Evolutionary conservation across 92 coral and sea anemone species (phyloP).

Genomic region (Diadumene lineata): DNA sequence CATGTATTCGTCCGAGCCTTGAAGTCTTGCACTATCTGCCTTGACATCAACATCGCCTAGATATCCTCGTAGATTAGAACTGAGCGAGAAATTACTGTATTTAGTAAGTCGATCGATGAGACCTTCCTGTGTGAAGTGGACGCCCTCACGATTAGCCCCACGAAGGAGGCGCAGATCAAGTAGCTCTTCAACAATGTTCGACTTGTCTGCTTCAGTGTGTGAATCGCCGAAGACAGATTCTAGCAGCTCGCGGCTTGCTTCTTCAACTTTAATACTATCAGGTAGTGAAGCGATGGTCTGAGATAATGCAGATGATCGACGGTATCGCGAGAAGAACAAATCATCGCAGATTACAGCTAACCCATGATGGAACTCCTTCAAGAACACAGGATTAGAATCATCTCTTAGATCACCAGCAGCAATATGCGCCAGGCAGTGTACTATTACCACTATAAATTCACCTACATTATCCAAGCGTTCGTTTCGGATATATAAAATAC

Average conservation of each 20-base stretch:
- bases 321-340: constrained; percentile 97
- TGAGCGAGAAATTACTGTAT: constrained; percentile 90
- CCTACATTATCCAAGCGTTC: constrained; percentile 98
- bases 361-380: constrained; percentile 96
- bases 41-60: constrained; percentile 86
- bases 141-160: constrained; percentile 93
- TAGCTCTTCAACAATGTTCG: constrained; percentile 86
- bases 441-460: constrained; percentile 87
- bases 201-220: constrained; percentile 76
- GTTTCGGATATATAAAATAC: constrained; percentile 83
- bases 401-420: constrained; percentile 94
- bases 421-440: constrained; percentile 93
- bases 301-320: constrained; percentile 92
- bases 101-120: constrained; percentile 82
- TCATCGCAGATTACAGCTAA: constrained; percentile 95
- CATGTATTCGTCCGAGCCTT: constrained; percentile 92
- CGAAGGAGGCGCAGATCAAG: constrained; percentile 88
- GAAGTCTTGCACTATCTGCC: constrained; percentile 75
- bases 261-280: constrained; percentile 52
- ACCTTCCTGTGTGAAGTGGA: constrained; percentile 92
- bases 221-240: constrained; percentile 81
- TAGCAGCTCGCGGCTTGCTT: constrained; percentile 70
- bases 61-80: constrained; percentile 80
- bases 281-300: constrained; percentile 72
- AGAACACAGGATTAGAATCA: constrained; percentile 90